Percentiles rank a stretch among this genome's conserved stretches.
Evolutionary conservation across 2,797 vertebrate genomes (phyloP).

Genomic region (Pseudomugil tenellus): DNA sequence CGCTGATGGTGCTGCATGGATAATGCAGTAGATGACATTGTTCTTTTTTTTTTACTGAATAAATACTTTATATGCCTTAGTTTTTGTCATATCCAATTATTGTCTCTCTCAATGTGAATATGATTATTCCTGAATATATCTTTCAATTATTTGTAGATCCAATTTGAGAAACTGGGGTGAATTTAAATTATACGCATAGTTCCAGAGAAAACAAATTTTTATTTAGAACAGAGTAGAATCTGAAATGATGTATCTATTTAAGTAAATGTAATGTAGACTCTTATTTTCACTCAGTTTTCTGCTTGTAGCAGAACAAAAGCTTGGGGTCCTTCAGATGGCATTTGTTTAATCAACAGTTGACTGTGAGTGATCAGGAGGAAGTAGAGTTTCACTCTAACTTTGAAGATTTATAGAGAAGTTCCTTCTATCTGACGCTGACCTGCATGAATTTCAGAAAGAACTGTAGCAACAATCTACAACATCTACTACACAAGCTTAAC

Average conservation of each 20-base stretch:
- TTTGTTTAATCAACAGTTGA: constrained; percentile 57
- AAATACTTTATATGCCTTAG: constrained; percentile 35
- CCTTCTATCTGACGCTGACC: constrained; percentile 7
- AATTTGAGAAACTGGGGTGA: constrained; percentile 2
- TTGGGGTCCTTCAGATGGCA: constrained; percentile 56
- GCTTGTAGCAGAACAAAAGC: constrained; percentile 45
- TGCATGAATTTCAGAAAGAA: constrained; percentile 14
- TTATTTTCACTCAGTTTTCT: not conserved
- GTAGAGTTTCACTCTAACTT: too few relatives aligned
- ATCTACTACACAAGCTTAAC: constrained; percentile 21
- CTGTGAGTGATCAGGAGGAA: constrained; percentile 25
- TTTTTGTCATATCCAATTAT: constrained; percentile 31
- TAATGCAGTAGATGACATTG: constrained; percentile 43
- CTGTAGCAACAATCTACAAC: not conserved
- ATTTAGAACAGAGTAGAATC: constrained; percentile 8
- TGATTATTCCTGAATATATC: constrained; percentile 32
- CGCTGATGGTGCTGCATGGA: constrained; percentile 25
- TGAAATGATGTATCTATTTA: constrained; percentile 10
- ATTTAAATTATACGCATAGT: constrained; percentile 19
- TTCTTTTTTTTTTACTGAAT: constrained; percentile 32
- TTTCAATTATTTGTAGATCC: constrained; percentile 17
- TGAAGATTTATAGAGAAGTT: not conserved
- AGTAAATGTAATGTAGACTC: constrained; percentile 26
- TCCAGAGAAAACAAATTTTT: constrained; percentile 7
- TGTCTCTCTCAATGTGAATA: constrained; percentile 25